Conservation (phyloP, 2,797 vertebrate genomes). For the Micrastur ruficollis region DNA sequence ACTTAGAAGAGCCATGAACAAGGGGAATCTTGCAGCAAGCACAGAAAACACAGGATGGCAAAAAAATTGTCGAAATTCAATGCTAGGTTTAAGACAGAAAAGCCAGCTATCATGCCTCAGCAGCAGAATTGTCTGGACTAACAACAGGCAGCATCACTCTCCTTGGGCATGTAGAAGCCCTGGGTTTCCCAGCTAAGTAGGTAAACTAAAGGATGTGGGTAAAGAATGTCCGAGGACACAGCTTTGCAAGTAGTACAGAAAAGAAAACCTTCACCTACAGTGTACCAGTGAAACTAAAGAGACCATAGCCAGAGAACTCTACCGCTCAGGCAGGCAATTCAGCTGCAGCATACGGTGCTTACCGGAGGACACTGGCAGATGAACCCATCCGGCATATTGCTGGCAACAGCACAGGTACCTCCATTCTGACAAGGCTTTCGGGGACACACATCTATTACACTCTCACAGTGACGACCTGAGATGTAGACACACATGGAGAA, state of each 20-base stretch:
- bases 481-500: neutral
- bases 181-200: neutral
- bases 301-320: neutral
- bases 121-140: neutral
- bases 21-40: neutral
- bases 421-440: slow-evolving; percentile 86
- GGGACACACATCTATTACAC: slow-evolving; percentile 87
- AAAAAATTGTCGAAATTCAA: neutral
- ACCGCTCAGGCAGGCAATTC: neutral
- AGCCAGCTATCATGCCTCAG: neutral
- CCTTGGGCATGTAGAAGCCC: neutral
- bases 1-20: neutral
- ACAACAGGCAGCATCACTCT: neutral
- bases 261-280: neutral
- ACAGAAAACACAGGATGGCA: neutral
- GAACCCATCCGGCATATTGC: slow-evolving; percentile 86
- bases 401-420: slow-evolving; percentile 86
- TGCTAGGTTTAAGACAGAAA: neutral
- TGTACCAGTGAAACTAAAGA: neutral
- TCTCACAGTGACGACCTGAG: slow-evolving; percentile 89
- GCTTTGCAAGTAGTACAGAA: neutral
- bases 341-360: slow-evolving; percentile 29
- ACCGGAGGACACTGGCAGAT: slow-evolving; percentile 85
- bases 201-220: neutral
- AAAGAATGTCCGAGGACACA: neutral